phyloP scores from a whole-genome alignment of 2,888 invertebrate genomes.

The Morpho helenor region DNA sequence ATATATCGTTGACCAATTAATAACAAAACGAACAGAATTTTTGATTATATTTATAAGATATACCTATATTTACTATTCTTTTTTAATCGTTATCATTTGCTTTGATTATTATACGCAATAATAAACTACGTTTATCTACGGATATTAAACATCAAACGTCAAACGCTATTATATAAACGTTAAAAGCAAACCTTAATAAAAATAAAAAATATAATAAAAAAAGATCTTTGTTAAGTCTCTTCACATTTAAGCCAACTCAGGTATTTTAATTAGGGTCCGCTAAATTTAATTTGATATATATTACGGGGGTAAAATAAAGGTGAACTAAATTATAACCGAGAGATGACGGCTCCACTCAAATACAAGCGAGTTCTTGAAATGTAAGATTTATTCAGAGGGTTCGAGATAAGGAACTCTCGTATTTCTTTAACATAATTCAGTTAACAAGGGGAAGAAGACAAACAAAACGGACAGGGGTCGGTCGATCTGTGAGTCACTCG shows the following conservation, averaged over 20 bases:
- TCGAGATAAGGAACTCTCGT: conserved; percentile 50
- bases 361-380: conserved; percentile 40
- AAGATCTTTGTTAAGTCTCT: conserved; percentile 8
- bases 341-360: conserved; percentile 29
- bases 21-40: too few relatives aligned
- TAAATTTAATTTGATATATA: conserved; percentile 32
- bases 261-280: conserved; percentile 29
- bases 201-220: too few relatives aligned
- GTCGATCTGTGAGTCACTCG: conserved; percentile 59
- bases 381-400: conserved; percentile 66
- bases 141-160: too few relatives aligned
- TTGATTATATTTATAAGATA: too few relatives aligned
- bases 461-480: conserved; percentile 46
- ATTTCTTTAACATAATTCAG: conserved; percentile 65
- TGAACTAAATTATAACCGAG: conserved; percentile 27
- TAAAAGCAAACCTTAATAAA: too few relatives aligned
- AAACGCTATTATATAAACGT: too few relatives aligned
- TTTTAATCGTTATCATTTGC: too few relatives aligned
- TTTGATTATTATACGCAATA: too few relatives aligned
- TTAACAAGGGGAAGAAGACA: conserved; percentile 57
- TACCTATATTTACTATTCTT: too few relatives aligned
- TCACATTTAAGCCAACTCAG: conserved; percentile 12
- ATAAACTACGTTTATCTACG: too few relatives aligned
- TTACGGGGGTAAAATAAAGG: conserved; percentile 28
- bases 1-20: too few relatives aligned